Evolutionary conservation across 2,113 vertebrate species (phyloP), one percentile per base, ranked within the genome.

Genomic region (Azemiops feae): DNA sequence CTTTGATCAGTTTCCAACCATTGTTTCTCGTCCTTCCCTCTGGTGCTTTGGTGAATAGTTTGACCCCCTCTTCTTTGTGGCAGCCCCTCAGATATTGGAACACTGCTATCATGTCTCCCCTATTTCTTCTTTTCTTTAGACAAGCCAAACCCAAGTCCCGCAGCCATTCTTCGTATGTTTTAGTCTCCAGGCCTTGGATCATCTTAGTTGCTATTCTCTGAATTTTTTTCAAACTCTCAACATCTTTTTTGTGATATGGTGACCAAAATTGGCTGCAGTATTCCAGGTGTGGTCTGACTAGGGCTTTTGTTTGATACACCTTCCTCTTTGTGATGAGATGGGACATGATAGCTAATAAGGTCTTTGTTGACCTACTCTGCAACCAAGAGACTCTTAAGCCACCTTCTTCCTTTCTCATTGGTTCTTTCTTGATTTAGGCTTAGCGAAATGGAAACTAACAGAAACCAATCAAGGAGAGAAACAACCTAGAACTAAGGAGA

Each of bases 111-210:
- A 1, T 30, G 58, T 60, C 58, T 30, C 25, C 25, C 25, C 58
- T 12, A 3, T 9, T 60, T 27, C 58, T 60, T 60, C 58, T 60
- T 1, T 60, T 60, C 58, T 0, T 27, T 64, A 64, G 10, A 64
- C 27, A 12, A 30, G 25, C 9, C 25, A 30, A 0, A 1, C 57
- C 23, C 23, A 60, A 27, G 27, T 30, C 25, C 58, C 4, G 58
- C 25, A 12, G 4, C 58, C 1, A 1, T 60, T 60, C 58, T 0
- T 12, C 0, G 0, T 60, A 60, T 1, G 3, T 60, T 30, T 60
- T 12, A 60, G 58, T 27, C 27, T 64, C 27, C 27, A 64, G 58
- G 30, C 27, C 10, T 11, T 3, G 4, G 0, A 64, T 64, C 58
- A 30, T 64, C 27, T 0, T 64, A 1, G 10, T 64, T 64, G 27